Conservation (phyloP, 2,113 vertebrate genomes). For the Hippocampus guttulatus region DNA sequence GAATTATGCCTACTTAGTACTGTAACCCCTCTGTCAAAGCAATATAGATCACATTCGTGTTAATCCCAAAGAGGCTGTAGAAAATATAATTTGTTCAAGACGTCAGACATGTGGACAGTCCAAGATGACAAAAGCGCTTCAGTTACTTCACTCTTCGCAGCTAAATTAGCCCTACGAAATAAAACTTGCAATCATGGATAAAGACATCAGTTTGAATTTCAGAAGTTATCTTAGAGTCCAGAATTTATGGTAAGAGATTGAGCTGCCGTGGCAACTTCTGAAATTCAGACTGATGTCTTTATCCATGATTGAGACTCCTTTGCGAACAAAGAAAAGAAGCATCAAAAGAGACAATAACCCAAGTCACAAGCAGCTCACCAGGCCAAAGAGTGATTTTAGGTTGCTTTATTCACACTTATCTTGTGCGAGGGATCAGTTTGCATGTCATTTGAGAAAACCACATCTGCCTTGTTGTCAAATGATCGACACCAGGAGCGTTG, state of each 20-base stretch:
- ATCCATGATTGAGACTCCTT: constrained; percentile 39
- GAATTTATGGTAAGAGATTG: too few relatives aligned
- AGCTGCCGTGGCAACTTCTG: too few relatives aligned
- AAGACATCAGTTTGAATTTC: constrained; percentile 45
- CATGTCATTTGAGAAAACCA: constrained; percentile 21
- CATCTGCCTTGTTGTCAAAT: constrained; percentile 14
- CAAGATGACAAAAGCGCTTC: neutral
- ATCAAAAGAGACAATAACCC: constrained; percentile 28
- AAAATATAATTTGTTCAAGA: constrained; percentile 23
- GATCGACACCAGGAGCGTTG: constrained; percentile 11
- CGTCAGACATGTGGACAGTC: constrained; percentile 13
- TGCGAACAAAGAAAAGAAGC: constrained; percentile 32
- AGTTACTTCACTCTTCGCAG: constrained; percentile 14
- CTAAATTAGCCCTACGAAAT: constrained; percentile 43
- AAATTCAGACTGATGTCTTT: constrained; percentile 5
- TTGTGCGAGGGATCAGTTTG: constrained; percentile 20
- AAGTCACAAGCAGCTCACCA: constrained; percentile 36
- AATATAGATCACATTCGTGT: constrained; percentile 14
- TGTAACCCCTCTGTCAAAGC: constrained; percentile 15
- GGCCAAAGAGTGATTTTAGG: constrained; percentile 24
- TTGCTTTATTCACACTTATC: constrained; percentile 36
- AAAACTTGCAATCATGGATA: constrained; percentile 40
- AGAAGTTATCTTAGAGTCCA: constrained; percentile 21
- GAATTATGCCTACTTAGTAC: constrained; percentile 2
- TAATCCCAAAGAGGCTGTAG: constrained; percentile 20